Conservation (phyloP, 2,797 vertebrate genomes). For the Spatula clypeata region DNA sequence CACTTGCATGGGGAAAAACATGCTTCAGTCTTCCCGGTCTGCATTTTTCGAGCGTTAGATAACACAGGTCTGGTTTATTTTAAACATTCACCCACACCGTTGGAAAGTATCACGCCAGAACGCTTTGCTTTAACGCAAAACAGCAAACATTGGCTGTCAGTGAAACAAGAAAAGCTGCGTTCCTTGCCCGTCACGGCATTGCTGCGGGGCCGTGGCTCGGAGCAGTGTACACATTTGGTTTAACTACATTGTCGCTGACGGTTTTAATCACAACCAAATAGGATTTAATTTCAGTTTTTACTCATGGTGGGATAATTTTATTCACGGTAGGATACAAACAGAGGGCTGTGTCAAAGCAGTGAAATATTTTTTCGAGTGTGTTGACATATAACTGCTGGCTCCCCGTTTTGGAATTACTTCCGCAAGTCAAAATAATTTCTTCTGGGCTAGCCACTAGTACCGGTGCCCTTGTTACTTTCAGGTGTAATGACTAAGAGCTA, state of each 20-base stretch:
- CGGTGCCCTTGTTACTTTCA: not conserved
- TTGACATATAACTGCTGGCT: not conserved
- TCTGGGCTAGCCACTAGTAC: not conserved
- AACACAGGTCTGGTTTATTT: not conserved
- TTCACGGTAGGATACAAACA: not conserved
- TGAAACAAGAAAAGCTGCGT: rapidly evolving
- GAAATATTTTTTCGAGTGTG: not conserved
- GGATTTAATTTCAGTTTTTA: not conserved
- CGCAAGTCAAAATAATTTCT: not conserved
- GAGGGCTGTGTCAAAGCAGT: not conserved
- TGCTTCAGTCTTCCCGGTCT: not conserved
- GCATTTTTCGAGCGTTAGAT: not conserved
- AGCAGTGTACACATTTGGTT: not conserved
- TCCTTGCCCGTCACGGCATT: rapidly evolving
- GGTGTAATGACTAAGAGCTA: not conserved
- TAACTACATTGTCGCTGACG: not conserved
- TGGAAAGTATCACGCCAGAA: rapidly evolving
- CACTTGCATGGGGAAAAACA: not conserved
- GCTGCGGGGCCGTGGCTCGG: rapidly evolving
- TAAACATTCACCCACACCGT: not conserved
- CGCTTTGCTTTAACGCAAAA: not conserved
- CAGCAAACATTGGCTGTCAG: not conserved
- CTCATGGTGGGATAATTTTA: not conserved
- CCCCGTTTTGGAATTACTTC: not conserved
- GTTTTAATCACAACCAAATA: not conserved